Conservation (phyloP, 1,140 invertebrate genomes). For the Leguminivora glycinivorella region DNA sequence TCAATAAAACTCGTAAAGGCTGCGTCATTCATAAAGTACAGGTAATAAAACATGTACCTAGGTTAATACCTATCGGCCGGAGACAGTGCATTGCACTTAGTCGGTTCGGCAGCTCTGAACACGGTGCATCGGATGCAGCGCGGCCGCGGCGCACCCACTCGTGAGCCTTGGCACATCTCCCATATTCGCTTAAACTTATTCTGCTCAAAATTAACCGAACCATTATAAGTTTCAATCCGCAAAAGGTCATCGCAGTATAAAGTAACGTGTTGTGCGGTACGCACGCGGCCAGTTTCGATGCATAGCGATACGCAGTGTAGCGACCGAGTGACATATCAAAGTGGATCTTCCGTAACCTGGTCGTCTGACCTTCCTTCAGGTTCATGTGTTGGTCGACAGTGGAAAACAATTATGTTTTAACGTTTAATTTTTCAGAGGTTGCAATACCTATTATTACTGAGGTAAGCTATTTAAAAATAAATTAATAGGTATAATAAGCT, state of each 20-base stretch:
- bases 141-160: conserved; percentile 6
- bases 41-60: not conserved
- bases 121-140: not conserved
- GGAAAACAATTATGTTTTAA: not conserved
- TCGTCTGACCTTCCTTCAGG: not conserved
- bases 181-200: conserved; percentile 23
- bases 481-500: no score
- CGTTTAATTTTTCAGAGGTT: not conserved
- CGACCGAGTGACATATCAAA: not conserved
- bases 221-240: conserved; percentile 28
- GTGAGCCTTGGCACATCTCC: conserved; percentile 22
- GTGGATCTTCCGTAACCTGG: not conserved
- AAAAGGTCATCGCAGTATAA: conserved; percentile 30
- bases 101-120: not conserved
- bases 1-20: not conserved
- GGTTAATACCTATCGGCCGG: not conserved
- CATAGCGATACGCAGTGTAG: not conserved
- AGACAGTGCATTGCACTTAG: not conserved
- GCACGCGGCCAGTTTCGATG: conserved; percentile 24
- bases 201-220: conserved; percentile 23
- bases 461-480: no score
- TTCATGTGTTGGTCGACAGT: not conserved
- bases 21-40: not conserved
- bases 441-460: not conserved
- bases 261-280: conserved; percentile 17